Conservation (phyloP, 1,140 invertebrate species). For the Ctenoplectra terminalis region DNA sequence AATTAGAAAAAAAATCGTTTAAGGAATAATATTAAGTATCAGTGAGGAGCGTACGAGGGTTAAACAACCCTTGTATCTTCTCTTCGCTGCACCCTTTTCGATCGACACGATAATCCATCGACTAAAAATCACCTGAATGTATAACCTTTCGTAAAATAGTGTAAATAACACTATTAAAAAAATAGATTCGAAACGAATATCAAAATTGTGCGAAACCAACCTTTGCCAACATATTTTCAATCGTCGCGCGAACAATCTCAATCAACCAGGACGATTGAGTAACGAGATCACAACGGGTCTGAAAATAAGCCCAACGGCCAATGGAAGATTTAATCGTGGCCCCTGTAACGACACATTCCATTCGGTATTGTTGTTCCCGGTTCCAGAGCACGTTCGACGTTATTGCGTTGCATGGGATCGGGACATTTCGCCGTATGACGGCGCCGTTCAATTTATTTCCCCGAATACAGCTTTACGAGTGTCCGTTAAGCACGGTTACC, state of each 20-base stretch:
- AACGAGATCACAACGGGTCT: too few species aligned
- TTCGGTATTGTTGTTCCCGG: neutral
- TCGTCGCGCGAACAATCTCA: neutral
- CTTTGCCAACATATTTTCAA: neutral
- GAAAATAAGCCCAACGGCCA: neutral
- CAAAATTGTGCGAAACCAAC: too few species aligned
- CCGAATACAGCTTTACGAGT: slow-evolving; percentile 50
- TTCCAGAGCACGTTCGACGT: slow-evolving; percentile 19
- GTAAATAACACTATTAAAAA: too few species aligned
- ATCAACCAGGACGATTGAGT: neutral
- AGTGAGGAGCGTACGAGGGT: too few species aligned
- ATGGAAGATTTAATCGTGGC: slow-evolving; percentile 9
- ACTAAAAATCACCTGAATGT: too few species aligned
- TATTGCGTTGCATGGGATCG: slow-evolving; percentile 36
- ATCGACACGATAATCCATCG: too few species aligned
- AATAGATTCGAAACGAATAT: too few species aligned
- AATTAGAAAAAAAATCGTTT: too few species aligned
- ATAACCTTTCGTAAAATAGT: too few species aligned
- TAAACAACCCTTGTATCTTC: too few species aligned
- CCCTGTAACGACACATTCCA: neutral
- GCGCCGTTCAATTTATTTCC: slow-evolving; percentile 58
- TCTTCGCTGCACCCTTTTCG: too few species aligned
- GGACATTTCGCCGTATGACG: slow-evolving; percentile 29
- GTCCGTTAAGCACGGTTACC: slow-evolving; percentile 42
- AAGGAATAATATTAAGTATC: too few species aligned